Evolutionary conservation across 2,113 vertebrate species (phyloP), one percentile per base, ranked within the genome.

Genomic region (Manacus vitellinus): DNA sequence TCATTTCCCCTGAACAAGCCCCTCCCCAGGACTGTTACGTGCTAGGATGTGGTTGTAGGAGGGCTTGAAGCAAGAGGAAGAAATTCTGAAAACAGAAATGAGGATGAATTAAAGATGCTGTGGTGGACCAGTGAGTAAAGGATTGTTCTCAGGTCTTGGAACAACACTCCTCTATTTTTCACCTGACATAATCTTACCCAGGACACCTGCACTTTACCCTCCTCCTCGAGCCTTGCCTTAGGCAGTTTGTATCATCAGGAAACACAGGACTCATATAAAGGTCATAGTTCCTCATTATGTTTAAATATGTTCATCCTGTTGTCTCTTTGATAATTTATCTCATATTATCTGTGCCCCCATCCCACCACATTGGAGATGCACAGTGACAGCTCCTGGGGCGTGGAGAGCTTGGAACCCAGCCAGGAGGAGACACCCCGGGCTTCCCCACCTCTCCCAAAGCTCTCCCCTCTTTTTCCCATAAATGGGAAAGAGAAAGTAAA

Each of bases 291-390:
- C 28, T 83, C 39, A 1, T 1, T 8, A 43, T 2, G 12, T 83
- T 87, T 25, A 41, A 41, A 23, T 15, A 6, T 0, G 2, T 3
- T 7, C 9, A 4, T 27, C 51, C 37, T 56, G 4, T 1, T 27
- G 6, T 5, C 16, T 39, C 7, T 51, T 0, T 6, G 31, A n/a
- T 2, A 8, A 39, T 47, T 13, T 4, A 11, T 12, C 19, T 25
- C 25, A 2, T 3, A 3, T 31, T 12, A 17, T 44, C 75, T 4
- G 4, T 24, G 39, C 3, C 22, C 37, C 58, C 22, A 9, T 33
- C 46, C 31, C 35, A 44, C 8, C 39, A 10, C 0, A 0, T 0
- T 54, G 23, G n/a, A 58, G 44, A 65, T 3, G 5, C 61, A 20
- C 62, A 9, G 3, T 5, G 75, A 20, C 55, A 56, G 65, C 37